Evolutionary conservation across 2,113 vertebrate genomes (phyloP).

Genomic region (Xenotilapia caudafasciata): DNA sequence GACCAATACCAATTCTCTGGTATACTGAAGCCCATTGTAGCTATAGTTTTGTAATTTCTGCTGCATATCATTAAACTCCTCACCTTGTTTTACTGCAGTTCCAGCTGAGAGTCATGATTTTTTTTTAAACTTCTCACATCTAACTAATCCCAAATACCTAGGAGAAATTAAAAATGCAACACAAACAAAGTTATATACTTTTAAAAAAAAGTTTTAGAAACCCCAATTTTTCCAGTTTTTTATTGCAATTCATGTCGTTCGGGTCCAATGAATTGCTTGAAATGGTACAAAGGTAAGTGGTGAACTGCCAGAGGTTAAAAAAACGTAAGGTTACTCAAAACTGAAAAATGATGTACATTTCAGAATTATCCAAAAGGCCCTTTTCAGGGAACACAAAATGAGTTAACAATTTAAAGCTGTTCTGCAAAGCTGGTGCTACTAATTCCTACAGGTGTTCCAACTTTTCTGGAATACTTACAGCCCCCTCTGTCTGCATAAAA

Average conservation of each 20-base stretch:
- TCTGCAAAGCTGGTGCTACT: neutral
- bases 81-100: neutral
- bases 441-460: rapidly evolving
- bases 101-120: neutral
- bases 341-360: neutral
- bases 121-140: neutral
- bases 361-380: neutral
- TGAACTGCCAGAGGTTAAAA: neutral
- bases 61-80: neutral
- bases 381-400: neutral
- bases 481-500: neutral
- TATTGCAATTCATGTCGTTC: neutral
- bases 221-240: neutral
- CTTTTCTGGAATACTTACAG: neutral
- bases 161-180: neutral
- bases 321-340: neutral
- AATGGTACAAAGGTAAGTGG: neutral
- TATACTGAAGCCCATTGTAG: neutral
- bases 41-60: neutral
- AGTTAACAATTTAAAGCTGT: neutral
- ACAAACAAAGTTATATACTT: neutral
- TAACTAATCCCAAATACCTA: neutral
- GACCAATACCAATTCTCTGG: neutral
- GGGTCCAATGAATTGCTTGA: neutral
- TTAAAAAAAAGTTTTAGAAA: rapidly evolving